Evolutionary conservation across 1,140 invertebrate species (phyloP).

Genomic region (Dreissena polymorpha): DNA sequence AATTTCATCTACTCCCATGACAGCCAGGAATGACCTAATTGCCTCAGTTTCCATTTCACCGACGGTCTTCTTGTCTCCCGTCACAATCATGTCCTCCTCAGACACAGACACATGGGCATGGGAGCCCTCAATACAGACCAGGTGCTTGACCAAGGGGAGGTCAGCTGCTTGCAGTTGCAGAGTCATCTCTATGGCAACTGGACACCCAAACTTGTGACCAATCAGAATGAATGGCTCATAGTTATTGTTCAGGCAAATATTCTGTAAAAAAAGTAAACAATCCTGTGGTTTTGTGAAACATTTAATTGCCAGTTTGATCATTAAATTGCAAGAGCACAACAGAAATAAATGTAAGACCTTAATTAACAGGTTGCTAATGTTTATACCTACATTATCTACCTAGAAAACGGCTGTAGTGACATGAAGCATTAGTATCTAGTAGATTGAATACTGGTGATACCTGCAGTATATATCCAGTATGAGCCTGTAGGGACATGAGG

Average conservation of each 20-base stretch:
- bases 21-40: neutral
- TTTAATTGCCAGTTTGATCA: neutral
- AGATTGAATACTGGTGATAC: no score
- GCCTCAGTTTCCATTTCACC: neutral
- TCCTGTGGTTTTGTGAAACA: neutral
- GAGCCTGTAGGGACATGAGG: neutral
- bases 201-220: conserved; percentile 8
- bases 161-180: neutral
- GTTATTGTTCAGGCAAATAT: conserved; percentile 9
- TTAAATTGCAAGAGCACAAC: neutral
- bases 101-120: neutral
- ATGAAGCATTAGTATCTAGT: no score
- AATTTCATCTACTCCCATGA: no score
- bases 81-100: neutral
- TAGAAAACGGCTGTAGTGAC: no score
- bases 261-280: conserved; percentile 4
- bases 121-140: conserved; percentile 13
- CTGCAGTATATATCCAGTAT: conserved; percentile 12
- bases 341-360: neutral
- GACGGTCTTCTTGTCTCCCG: no score
- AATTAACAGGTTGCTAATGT: no score
- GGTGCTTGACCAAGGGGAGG: neutral
- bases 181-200: conserved; percentile 25
- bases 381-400: no score
- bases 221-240: conserved; percentile 10